Evolutionary conservation across 37 sponge, comb jelly and placozoan species (phyloP), one percentile per base, ranked within the genome.

Genomic region (Axinella damicornis): DNA sequence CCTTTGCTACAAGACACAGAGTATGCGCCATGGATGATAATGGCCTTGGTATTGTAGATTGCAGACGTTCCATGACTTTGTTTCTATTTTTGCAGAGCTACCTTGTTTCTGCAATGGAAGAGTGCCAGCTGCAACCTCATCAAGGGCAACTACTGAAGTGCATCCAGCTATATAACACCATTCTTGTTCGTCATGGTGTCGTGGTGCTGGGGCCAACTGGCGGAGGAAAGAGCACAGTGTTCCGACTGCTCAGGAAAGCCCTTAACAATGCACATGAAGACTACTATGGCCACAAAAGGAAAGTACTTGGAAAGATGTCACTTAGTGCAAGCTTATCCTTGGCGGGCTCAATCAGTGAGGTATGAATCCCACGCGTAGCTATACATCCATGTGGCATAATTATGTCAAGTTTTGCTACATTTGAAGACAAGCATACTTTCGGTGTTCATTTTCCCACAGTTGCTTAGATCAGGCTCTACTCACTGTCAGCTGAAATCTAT

Each of bases 141-240:
- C 34, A 83, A 31, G 32, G 33, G 39, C 90, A 87, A 71, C 25
- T 89, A 22, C 37, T 25, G 53, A 89, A 93, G 76, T 81, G 81
- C 31, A 41, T 76, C 36, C 90, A 93, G 74, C 70, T 93, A 25
- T 89, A 93, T 60, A 85, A 65, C 25, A 89, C 86, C 24, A 37
- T 89, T 57, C 73, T 78, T 12, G 90, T 93, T 22, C 56, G 94
- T 17, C 94, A 93, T 53, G 95, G 95, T 56, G 86, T 95, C 16
- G 86, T 95, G 83, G 69, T 85, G 65, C 73, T 95, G 33, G 95
- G 95, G 35, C 77, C 81, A 13, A 88, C 95, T 14, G 92, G 92
- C 41, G 79, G 89, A 19, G 95, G 95, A 6, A 95, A 95, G 69
- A 89, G 89, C 31, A 88, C 83, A 32, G 69, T 58, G 46, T 14